Base-by-base conservation (phyloP, 2,113 vertebrate genomes). In the Gymnorhina tibicen region DNA sequence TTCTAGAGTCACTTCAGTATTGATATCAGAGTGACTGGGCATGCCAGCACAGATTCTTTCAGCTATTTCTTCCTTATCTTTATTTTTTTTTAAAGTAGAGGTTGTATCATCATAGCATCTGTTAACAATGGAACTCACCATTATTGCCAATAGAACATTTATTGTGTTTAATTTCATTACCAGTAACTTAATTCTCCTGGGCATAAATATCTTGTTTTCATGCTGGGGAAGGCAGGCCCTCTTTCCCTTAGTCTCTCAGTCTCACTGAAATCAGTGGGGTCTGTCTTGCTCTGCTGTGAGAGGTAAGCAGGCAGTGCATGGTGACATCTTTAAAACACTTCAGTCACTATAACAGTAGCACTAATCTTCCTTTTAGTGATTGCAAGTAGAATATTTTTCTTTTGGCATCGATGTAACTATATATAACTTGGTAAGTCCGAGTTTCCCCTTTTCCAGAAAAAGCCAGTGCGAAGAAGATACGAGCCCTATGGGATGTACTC, bases 401-500 rank as follows among this genome's bases (percentile, higher is more conserved):
- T 85, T 41, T 67, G 82, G 9, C 24, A 13, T 24, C 12, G 10
- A 24, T 75, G 20, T 56, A 52, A 46, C 28, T 27, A 3, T 32
- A 9, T 9, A 53, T 67, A 62, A 33, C 13, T 46, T 62, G 52
- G 17, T 82, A 72, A 90, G 60, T 41, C 42, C 5, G 30, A 11
- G 27, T 93, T 89, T 93, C 30, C 44, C 81, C 28, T 64, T 49
- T 35, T 96, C 56, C 98, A 99, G 99, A 98, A 99, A 91, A 99
- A 99, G 97, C 98, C 99, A 2, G 89, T 99, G 96, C 98, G 99
- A 77, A 98, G 99, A 90, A 94, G 99, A 59, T 99, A 99, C 4
- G 99, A 99, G 67, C 99, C 99, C 1, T 99, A 99, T 5, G 99
- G 99, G 44, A 99, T 99, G 98, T 99, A 99, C 94, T 99, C 99